phyloP scores from a whole-genome alignment of 2,797 vertebrate species.

The Sebastes itinus region DNA sequence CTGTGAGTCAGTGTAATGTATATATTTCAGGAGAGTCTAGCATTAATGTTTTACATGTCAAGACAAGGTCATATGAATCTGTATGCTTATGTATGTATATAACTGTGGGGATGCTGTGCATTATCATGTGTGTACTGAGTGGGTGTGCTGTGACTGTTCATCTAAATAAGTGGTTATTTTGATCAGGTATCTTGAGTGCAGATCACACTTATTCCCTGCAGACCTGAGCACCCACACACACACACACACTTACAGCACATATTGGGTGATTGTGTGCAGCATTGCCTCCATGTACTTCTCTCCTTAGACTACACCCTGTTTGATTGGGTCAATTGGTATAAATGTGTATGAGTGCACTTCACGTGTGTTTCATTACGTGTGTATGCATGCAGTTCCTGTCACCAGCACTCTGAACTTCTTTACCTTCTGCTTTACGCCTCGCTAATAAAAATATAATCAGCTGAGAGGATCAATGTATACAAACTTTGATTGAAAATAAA shows the following conservation, averaged over 20 bases:
- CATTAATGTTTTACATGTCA: conserved; percentile 74
- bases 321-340: conserved; percentile 26
- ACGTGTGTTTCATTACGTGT: neutral
- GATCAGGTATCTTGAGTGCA: conserved; percentile 34
- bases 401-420: neutral
- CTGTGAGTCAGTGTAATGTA: conserved; percentile 45
- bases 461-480: neutral
- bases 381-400: neutral
- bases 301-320: neutral
- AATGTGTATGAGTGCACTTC: neutral
- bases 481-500: neutral
- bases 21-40: conserved; percentile 65
- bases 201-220: conserved; percentile 34
- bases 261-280: neutral
- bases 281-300: conserved; percentile 8
- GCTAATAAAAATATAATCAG: neutral
- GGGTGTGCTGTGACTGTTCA: conserved; percentile 46
- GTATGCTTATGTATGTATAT: conserved; percentile 46
- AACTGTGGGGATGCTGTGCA: conserved; percentile 25
- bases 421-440: neutral
- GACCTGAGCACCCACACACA: conserved; percentile 7
- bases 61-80: conserved; percentile 61
- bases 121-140: conserved; percentile 7
- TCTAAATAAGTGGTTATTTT: conserved; percentile 56
- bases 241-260: neutral